These are phyloP conservation scores for Prionace glauca DNA, from an alignment of 2,797 vertebrate species.

Conservation along the genomic window DNA sequence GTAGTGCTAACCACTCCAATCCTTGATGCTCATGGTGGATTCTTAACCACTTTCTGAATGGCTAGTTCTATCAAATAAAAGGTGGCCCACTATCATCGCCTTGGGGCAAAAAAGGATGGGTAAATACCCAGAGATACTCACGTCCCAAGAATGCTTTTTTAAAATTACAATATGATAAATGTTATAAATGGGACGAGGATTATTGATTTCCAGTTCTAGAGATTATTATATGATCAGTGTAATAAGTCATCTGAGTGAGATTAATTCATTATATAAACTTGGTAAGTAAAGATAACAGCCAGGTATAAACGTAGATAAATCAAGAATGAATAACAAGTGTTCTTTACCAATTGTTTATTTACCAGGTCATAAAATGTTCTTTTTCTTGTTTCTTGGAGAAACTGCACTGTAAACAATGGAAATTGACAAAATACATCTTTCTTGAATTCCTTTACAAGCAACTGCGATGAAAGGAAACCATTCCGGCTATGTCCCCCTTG, in stretches of 20 bases:
- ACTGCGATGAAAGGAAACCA: constrained; percentile 54
- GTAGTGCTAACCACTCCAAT: background rate
- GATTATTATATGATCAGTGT: background rate
- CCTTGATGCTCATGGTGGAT: background rate
- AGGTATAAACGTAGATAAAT: constrained; percentile 40
- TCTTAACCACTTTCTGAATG: background rate
- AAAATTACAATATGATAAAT: background rate
- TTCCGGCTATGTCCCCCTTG: constrained; percentile 46
- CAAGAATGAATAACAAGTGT: constrained; percentile 39
- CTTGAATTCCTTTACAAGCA: constrained; percentile 63
- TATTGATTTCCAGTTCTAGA: background rate
- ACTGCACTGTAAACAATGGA: constrained; percentile 75
- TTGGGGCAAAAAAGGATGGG: background rate
- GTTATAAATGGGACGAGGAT: background rate
- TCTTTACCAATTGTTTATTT: constrained; percentile 66
- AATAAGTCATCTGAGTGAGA: background rate
- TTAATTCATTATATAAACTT: background rate
- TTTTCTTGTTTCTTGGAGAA: constrained; percentile 71
- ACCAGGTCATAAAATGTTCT: constrained; percentile 63
- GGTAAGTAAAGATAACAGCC: background rate
- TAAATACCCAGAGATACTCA: background rate
- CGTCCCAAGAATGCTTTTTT: background rate
- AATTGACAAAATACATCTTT: constrained; percentile 67
- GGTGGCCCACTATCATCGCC: background rate
- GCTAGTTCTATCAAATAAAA: background rate